A percentile compares a stretch with the other conserved stretches of the same genome.
Evolutionary conservation across 2,113 vertebrate genomes (phyloP).

Genomic region (Mesoclemmys tuberculata): DNA sequence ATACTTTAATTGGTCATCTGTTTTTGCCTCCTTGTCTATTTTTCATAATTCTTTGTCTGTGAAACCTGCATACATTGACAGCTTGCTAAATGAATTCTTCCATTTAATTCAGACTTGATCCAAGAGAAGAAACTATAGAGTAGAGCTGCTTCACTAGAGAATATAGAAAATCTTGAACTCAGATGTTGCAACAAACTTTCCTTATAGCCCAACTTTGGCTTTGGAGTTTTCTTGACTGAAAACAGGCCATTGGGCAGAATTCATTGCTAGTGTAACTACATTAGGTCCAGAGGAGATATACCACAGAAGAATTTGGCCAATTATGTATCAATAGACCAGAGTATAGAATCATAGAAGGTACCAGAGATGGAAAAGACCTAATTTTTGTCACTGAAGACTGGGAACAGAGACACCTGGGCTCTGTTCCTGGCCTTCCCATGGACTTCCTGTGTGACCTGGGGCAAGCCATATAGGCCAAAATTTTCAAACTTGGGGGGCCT

Average conservation of each 20-base stretch:
- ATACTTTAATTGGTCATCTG: not conserved
- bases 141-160: not conserved
- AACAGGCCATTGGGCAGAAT: not conserved
- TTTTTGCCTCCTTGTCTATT: not conserved
- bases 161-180: not conserved
- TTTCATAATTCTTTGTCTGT: not conserved
- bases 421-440: not conserved
- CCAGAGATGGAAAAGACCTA: not conserved
- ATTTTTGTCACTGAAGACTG: not conserved
- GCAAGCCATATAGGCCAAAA: not conserved
- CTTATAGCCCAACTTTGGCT: not conserved
- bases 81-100: not conserved
- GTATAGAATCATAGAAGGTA: not conserved
- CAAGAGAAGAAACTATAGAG: not conserved
- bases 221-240: not conserved
- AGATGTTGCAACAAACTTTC: not conserved
- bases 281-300: not conserved
- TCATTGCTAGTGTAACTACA: not conserved
- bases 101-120: not conserved
- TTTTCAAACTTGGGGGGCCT: not conserved
- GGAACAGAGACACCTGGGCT: not conserved
- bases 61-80: not conserved
- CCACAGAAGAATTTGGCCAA: not conserved
- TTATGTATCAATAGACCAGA: not conserved
- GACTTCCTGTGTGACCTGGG: not conserved